These are phyloP conservation scores for Egretta garzetta DNA, from an alignment of 2,113 vertebrate genomes.

Conservation along the genomic window DNA sequence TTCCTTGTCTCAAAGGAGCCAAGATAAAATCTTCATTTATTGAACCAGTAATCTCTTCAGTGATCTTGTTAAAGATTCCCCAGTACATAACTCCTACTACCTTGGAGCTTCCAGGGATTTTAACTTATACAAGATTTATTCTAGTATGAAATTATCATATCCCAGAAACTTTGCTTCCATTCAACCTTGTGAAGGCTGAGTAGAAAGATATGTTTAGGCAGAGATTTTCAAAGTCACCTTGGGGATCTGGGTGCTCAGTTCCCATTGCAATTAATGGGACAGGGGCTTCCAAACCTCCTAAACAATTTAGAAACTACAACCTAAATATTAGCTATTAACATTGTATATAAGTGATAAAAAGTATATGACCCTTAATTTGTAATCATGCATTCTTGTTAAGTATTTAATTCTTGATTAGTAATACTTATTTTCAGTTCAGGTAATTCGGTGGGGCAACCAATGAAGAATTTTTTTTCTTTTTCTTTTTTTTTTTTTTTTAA, in stretches of 20 bases:
- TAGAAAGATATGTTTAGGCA: neutral
- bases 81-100: constrained; percentile 49
- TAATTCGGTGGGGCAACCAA: neutral
- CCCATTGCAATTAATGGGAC: neutral
- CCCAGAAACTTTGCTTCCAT: constrained; percentile 45
- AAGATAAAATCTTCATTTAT: constrained; percentile 53
- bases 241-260: neutral
- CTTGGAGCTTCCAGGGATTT: constrained; percentile 60
- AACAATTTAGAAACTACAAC: neutral
- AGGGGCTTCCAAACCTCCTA: neutral
- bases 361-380: neutral
- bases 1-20: constrained; percentile 26
- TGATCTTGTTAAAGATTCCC: constrained; percentile 68
- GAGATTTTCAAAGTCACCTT: neutral
- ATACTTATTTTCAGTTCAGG: neutral
- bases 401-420: neutral
- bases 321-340: neutral
- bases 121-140: constrained; percentile 57
- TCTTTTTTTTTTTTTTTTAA: neutral
- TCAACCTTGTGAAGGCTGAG: neutral
- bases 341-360: fast-evolving
- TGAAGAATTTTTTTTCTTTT: neutral
- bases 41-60: constrained; percentile 57
- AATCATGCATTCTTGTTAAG: fast-evolving
- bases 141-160: constrained; percentile 36